Base-by-base conservation (phyloP, 2,888 invertebrate genomes). In the Sarcophaga variegata region DNA sequence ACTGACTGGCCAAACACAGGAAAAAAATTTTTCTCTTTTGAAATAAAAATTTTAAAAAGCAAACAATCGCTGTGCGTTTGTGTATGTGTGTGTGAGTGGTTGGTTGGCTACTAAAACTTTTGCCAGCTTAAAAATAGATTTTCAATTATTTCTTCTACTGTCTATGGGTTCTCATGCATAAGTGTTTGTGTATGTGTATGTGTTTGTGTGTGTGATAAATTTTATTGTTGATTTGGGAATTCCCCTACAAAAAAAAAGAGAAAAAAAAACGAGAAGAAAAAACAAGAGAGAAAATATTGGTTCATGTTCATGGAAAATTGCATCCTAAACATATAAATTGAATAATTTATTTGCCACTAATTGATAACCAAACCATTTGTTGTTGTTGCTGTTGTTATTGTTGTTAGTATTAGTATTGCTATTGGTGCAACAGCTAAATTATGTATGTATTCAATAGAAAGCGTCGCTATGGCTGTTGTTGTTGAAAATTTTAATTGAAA, bases 331-430 rank as follows among this genome's bases (percentile, higher is more conserved):
- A 83, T 72, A 83, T 83, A 83, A 83, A 83, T 83, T 83, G 83
- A 83, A 83, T 83, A 78, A 83, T 83, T 83, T 83, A 83, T 83
- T 83, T 83, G 64, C 83, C 83, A 83, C 83, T 83, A 83, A 83
- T 83, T 83, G 83, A 72, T 83, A 62, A 54, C 14, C 54, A 14
- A 14, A 54, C 54, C 67, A 49, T 78, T 83, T 83, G 77, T 76
- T 82, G 76, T 17, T 77, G 64, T 11, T 69, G 20, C 12, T 81
- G 62, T 17, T 77, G 64, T 37, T 63, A 49, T 4, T 70, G 22
- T 22, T 22, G 22, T 22, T 22, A 22, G 22, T 22, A 17, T 60
- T 59, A 8, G 10, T 71, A 20, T 37, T 72, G 60, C 8, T 75
- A 60, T 27, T 59, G 59, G 10, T 37, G 37, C 37, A 37, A 37